These are phyloP conservation scores for Nebria brevicollis DNA, from an alignment of 2,888 invertebrate species.

Conservation along the genomic window DNA sequence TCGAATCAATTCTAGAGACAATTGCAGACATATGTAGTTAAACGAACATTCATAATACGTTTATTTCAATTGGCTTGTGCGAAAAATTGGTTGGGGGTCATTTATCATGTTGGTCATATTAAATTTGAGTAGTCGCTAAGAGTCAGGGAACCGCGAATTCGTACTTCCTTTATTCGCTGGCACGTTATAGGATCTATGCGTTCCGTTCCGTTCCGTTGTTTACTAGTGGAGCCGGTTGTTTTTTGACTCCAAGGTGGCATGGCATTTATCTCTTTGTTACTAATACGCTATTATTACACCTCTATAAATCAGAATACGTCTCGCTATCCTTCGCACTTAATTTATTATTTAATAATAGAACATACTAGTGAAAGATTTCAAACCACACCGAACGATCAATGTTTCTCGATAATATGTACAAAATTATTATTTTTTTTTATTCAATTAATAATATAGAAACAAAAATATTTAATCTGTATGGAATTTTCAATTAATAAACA, in stretches of 20 bases:
- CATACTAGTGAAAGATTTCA: constrained; percentile 3
- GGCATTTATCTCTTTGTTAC: constrained; percentile 18
- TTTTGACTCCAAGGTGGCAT: constrained; percentile 15
- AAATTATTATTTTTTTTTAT: too few species aligned
- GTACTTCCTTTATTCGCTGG: not conserved
- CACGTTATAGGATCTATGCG: not conserved
- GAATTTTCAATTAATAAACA: too few species aligned
- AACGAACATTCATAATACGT: too few species aligned
- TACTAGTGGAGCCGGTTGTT: not conserved
- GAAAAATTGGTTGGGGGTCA: not conserved
- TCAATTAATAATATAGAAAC: too few species aligned
- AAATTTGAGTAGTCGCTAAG: too few species aligned
- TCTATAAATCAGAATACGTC: constrained; percentile 13
- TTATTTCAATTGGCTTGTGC: too few species aligned
- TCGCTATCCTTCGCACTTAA: constrained; percentile 4
- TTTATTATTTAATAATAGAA: constrained; percentile 10
- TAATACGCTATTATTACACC: constrained; percentile 21
- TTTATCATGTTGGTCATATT: not conserved
- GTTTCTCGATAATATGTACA: too few species aligned
- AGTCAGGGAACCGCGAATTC: not conserved
- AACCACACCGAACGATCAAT: not conserved
- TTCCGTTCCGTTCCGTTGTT: not conserved
- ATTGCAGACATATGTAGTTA: too few species aligned
- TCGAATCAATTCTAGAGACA: too few species aligned
- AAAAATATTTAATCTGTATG: too few species aligned